Percentiles rank a stretch among this genome's conserved stretches.
These are phyloP conservation scores for Dallia pectoralis DNA, from an alignment of 2,797 vertebrate species.

Conservation along the genomic window DNA sequence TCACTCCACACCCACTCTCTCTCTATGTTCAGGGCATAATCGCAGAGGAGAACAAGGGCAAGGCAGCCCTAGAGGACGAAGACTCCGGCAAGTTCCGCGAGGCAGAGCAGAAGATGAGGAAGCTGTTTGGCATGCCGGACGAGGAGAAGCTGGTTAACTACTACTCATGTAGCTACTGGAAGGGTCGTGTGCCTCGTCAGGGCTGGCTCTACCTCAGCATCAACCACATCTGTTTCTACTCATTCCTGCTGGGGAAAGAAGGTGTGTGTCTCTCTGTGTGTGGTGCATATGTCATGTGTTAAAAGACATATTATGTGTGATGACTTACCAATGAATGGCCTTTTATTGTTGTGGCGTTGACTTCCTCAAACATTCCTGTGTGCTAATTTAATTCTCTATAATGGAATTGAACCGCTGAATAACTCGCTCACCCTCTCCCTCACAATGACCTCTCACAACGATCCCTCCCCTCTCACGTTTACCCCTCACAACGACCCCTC, in stretches of 20 bases:
- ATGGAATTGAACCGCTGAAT: not conserved
- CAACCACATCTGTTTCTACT: conserved; percentile 98
- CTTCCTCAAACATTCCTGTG: conserved; percentile 2
- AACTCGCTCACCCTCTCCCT: not conserved
- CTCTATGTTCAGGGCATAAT: conserved; percentile 89
- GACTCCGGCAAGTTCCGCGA: conserved; percentile 94
- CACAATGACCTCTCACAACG: conserved; percentile 87
- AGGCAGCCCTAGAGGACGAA: conserved; percentile 83
- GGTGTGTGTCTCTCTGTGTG: conserved; percentile 41
- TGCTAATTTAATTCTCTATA: conserved; percentile 1
- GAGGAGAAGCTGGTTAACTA: conserved; percentile 97
- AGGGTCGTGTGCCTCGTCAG: conserved; percentile 91
- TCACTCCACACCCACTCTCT: not conserved
- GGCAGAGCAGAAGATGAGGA: conserved; percentile 93
- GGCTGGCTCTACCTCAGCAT: conserved; percentile 95
- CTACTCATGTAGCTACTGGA: conserved; percentile 98
- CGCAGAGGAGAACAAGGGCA: conserved; percentile 91
- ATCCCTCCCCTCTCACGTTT: too few species aligned
- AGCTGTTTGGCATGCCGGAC: conserved; percentile 93
- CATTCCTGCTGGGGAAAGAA: conserved; percentile 93
- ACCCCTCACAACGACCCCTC: too few species aligned
- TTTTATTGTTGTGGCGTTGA: not conserved
- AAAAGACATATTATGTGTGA: not conserved
- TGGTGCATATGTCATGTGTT: not conserved
- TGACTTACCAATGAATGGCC: not conserved